A percentile compares a stretch with the other conserved stretches of the same genome.
phyloP scores from a whole-genome alignment of 2,797 vertebrate genomes.

The Triplophysa yarkandensis region DNA sequence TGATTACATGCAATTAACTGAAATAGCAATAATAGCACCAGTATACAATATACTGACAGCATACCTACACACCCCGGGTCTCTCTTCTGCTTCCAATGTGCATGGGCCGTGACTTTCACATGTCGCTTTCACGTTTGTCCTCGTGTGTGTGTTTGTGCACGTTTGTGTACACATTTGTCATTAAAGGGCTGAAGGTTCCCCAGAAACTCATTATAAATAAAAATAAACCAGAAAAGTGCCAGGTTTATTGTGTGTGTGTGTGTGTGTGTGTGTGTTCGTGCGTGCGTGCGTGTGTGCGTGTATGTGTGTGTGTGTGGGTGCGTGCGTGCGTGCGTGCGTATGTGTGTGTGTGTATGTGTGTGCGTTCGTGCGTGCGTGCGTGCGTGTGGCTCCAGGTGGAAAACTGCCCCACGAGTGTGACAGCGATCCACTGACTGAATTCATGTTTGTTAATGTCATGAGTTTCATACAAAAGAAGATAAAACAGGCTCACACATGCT shows the following conservation, averaged over 20 bases:
- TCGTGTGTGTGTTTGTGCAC: background rate
- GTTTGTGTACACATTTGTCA: background rate
- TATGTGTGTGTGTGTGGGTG: slow-evolving; percentile 10
- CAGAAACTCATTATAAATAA: slow-evolving; percentile 13
- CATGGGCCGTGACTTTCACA: slow-evolving; percentile 7
- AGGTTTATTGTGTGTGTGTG: background rate
- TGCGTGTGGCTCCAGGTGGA: slow-evolving; percentile 22
- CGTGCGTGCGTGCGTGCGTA: slow-evolving; percentile 1
- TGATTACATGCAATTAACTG: slow-evolving; percentile 51
- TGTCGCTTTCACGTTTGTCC: background rate
- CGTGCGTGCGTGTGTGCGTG: slow-evolving; percentile 10
- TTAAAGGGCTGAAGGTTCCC: slow-evolving; percentile 5
- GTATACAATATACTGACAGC: slow-evolving; percentile 17
- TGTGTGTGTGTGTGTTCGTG: too few species aligned
- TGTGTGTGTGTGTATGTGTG: slow-evolving; percentile 12
- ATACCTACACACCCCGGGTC: slow-evolving; percentile 10
- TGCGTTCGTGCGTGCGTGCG: slow-evolving; percentile 5
- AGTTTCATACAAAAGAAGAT: slow-evolving; percentile 22
- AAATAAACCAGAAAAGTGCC: background rate
- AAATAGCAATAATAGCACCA: slow-evolving; percentile 32
- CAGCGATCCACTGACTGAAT: slow-evolving; percentile 28
- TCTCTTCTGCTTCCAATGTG: background rate
- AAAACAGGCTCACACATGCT: slow-evolving; percentile 4
- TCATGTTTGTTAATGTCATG: slow-evolving; percentile 6
- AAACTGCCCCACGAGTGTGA: slow-evolving; percentile 27